Conservation (phyloP, 2,797 vertebrate species). For the Syngnathus rostellatus region DNA sequence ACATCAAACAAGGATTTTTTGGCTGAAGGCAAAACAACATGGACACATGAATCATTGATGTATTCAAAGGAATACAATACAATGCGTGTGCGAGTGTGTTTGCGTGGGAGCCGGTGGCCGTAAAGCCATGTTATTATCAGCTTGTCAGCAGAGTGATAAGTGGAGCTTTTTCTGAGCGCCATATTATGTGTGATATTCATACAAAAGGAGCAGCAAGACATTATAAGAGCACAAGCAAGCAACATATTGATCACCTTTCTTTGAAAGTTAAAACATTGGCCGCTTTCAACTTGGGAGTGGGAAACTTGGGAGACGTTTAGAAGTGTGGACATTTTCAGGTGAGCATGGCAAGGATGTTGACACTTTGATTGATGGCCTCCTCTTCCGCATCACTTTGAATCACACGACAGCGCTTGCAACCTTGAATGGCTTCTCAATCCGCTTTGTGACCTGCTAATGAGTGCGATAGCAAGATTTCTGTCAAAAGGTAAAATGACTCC, state of each 20-base stretch:
- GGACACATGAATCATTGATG: slow-evolving; percentile 34
- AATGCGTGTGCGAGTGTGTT: not conserved
- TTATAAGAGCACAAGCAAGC: slow-evolving; percentile 18
- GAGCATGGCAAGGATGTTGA: not conserved
- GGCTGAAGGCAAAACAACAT: slow-evolving; percentile 11
- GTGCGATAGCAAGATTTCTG: not conserved
- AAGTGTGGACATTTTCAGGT: not conserved
- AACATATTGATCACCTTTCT: slow-evolving; percentile 17
- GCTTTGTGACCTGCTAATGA: not conserved
- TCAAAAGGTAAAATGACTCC: not conserved
- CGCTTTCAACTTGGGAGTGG: not conserved
- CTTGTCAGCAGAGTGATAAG: slow-evolving; percentile 57
- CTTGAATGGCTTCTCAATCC: not conserved
- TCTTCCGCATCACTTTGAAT: not conserved
- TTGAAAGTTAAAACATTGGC: not conserved
- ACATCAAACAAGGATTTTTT: slow-evolving; percentile 8
- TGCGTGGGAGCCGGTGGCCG: slow-evolving; percentile 60
- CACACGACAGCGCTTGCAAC: not conserved
- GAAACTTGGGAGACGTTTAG: not conserved
- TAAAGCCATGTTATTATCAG: slow-evolving; percentile 56
- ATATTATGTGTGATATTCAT: not conserved
- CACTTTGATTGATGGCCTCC: slow-evolving; percentile 2
- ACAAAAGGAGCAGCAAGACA: not conserved
- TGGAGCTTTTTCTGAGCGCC: slow-evolving; percentile 30
- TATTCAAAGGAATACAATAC: slow-evolving; percentile 11